Percentiles rank a stretch among this genome's conserved stretches.
phyloP scores from a whole-genome alignment of 1,140 invertebrate genomes.

The Ceratoteleas bidentatus region DNA sequence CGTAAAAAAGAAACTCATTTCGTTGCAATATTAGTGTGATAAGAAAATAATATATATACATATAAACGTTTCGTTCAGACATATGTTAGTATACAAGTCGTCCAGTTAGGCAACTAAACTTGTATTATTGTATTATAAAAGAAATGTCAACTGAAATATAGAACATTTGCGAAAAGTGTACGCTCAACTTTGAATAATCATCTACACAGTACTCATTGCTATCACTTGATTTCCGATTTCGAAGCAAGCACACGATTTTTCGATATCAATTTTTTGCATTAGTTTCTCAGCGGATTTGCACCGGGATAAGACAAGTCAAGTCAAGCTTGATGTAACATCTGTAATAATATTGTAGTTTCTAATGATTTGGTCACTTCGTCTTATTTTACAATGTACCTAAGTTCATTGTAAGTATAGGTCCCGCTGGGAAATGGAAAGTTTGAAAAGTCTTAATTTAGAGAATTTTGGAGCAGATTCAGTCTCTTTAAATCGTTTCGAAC shows the following conservation, averaged over 20 bases:
- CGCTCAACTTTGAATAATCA: conserved; percentile 73
- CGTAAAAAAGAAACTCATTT: conserved; percentile 86
- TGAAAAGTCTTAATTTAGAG: too few species aligned
- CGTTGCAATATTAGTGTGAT: conserved; percentile 81
- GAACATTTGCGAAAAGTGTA: conserved; percentile 78
- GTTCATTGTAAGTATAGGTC: too few species aligned
- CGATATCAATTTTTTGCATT: too few species aligned
- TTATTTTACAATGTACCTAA: too few species aligned
- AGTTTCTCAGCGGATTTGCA: too few species aligned
- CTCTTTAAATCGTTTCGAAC: too few species aligned
- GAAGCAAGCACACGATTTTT: conserved; percentile 34
- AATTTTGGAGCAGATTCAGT: too few species aligned
- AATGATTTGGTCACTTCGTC: too few species aligned
- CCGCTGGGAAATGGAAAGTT: too few species aligned
- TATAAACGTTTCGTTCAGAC: conserved; percentile 72
- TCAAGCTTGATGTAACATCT: too few species aligned
- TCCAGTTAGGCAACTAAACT: conserved; percentile 76
- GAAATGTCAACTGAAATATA: conserved; percentile 75
- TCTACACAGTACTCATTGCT: conserved; percentile 45
- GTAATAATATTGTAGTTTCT: too few species aligned
- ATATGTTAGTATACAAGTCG: conserved; percentile 74
- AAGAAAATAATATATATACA: conserved; percentile 76
- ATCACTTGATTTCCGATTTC: conserved; percentile 25
- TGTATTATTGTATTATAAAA: conserved; percentile 73
- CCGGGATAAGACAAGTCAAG: too few species aligned